Conservation (phyloP, 2,113 vertebrate species). For the Myxocyprinus asiaticus region DNA sequence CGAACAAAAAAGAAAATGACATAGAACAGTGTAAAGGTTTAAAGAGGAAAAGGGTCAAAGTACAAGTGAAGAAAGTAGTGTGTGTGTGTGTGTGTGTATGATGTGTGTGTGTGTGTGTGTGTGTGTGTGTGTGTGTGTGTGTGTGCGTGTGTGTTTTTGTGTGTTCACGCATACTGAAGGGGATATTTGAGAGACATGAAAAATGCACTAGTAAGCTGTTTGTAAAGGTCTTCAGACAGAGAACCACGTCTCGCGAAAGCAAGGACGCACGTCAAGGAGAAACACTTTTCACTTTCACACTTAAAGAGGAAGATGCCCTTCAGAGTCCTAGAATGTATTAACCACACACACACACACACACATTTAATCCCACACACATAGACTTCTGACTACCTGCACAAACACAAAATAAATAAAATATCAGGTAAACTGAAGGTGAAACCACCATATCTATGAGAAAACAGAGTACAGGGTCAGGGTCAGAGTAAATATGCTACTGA, state of each 20-base stretch:
- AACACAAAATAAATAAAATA: no score
- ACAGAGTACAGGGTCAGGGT: no score
- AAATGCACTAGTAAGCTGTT: conserved; percentile 22
- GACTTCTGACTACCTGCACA: no score
- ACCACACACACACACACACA: no score
- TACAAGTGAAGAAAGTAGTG: not conserved
- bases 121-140: not conserved
- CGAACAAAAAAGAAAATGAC: conserved; percentile 2
- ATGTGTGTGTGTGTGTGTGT: not conserved
- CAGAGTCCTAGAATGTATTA: not conserved
- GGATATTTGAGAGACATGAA: conserved; percentile 8
- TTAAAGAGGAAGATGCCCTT: conserved; percentile 31
- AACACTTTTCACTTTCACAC: conserved; percentile 12
- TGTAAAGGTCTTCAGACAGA: conserved; percentile 41
- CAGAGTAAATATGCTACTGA: no score
- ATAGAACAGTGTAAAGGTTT: not conserved
- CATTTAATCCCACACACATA: no score
- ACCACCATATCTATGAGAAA: no score
- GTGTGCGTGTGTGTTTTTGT: not conserved
- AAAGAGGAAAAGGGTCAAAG: not conserved
- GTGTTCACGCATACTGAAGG: not conserved
- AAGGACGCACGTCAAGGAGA: conserved; percentile 40
- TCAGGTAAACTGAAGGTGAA: no score
- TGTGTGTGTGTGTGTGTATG: no score
- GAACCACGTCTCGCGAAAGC: conserved; percentile 10